Evolutionary conservation across 2,888 invertebrate species (phyloP).

Genomic region (Laothoe populi): DNA sequence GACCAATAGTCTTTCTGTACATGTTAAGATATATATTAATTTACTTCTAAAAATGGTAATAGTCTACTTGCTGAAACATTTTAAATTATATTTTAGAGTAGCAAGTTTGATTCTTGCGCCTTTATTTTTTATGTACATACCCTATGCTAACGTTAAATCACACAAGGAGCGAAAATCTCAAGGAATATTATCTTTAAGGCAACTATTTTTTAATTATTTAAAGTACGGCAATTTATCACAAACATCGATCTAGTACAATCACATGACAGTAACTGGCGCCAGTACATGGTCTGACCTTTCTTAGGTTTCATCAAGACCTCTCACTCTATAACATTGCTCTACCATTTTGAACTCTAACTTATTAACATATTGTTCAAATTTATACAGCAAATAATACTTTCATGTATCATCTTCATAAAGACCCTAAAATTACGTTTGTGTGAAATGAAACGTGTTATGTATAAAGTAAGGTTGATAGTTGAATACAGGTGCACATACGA

Average conservation of each 20-base stretch:
- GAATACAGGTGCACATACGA: not conserved
- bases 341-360: not conserved
- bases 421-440: no score
- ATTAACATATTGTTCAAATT: no score
- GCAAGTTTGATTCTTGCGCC: no score
- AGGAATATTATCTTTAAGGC: no score
- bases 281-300: constrained; percentile 57
- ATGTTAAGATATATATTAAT: no score
- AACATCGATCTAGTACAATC: not conserved
- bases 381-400: not conserved
- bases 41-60: no score
- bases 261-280: constrained; percentile 33
- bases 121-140: no score
- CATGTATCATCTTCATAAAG: not conserved
- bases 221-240: constrained; percentile 8
- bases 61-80: no score
- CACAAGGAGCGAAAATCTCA: no score
- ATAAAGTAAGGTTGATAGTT: not conserved
- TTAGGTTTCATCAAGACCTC: constrained; percentile 60
- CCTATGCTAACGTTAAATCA: no score
- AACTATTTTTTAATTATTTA: not conserved
- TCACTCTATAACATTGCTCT: constrained; percentile 42
- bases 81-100: no score
- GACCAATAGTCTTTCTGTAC: no score
- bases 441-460: not conserved